Base-by-base conservation (phyloP, 2,797 vertebrate species). In the Amblyraja radiata region DNA sequence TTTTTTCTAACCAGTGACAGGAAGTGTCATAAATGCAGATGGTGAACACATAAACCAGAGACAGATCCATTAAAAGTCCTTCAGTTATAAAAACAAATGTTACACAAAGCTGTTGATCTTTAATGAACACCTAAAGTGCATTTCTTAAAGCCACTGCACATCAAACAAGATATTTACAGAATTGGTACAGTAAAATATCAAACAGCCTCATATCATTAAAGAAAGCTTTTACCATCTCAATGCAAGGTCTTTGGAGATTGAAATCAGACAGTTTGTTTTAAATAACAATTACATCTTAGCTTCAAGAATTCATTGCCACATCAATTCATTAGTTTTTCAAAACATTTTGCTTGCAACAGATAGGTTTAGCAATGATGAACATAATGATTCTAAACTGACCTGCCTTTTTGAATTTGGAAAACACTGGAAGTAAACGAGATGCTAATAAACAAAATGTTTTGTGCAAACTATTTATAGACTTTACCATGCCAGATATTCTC, bases 21-120 rank as follows among this genome's bases (percentile, higher is more conserved):
- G 68, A 73, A 73, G 94, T 95, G 95, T 96, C 95, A 95, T 96
- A 95, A 96, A 95, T 95, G 95, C 95, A 95, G 95, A 95, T 95
- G 83, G 79, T 39, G 83, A 96, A 95, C 96, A 95, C 94, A 96
- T 95, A 96, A 73, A 96, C 94, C 95, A 94, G 95, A 93, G 95
- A 95, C 95, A 95, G 95, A 94, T 96, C 95, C 95, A 95, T 94
- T 93, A 94, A 95, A 96, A 96, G 95, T 96, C 96, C 96, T 95
- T 95, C 96, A 93, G 94, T 94, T 94, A 95, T 95, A 65, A 0
- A 93, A 93, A 93, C 76, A 81, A 6, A 76, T 93, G 83, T 79
- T 93, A 94, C 93, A 94, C 94, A 94, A 77, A 94, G 93, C 95
- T 94, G 94, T 73, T 91, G 36, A 92, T 92, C 65, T 92, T 91